Evolutionary conservation across 1,140 invertebrate genomes (phyloP).

Genomic region (Drosophila jambulina): DNA sequence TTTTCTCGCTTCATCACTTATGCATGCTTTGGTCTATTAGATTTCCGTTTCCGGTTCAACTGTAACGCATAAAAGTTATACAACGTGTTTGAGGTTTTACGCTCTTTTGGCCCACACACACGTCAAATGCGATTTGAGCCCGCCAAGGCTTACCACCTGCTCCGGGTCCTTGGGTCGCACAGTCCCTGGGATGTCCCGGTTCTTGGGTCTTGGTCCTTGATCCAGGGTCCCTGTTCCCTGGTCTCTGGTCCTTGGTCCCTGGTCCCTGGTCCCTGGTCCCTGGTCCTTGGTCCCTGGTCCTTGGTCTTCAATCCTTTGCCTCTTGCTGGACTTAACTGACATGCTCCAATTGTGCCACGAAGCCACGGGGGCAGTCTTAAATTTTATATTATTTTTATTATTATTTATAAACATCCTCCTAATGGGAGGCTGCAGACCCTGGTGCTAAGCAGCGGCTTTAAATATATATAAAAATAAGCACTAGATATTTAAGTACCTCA

Average conservation of each 20-base stretch:
- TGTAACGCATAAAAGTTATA: constrained; percentile 70
- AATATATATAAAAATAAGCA: not conserved
- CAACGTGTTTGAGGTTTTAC: constrained; percentile 80
- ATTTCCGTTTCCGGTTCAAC: constrained; percentile 80
- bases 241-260: not conserved
- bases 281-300: not conserved
- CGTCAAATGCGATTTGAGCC: constrained; percentile 67
- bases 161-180: not conserved
- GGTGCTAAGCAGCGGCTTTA: not conserved
- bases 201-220: not conserved
- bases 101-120: constrained; percentile 65
- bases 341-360: not conserved
- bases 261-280: not conserved
- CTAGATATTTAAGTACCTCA: too few species aligned
- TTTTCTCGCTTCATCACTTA: constrained; percentile 81
- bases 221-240: not conserved
- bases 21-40: constrained; percentile 82
- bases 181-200: not conserved
- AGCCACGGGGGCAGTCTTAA: not conserved
- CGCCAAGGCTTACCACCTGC: constrained; percentile 71
- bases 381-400: constrained; percentile 17
- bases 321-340: not conserved
- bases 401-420: not conserved
- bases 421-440: not conserved
- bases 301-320: not conserved